These are phyloP conservation scores for Oscheius sp. DNA, from an alignment of 1,140 invertebrate species.

Conservation along the genomic window DNA sequence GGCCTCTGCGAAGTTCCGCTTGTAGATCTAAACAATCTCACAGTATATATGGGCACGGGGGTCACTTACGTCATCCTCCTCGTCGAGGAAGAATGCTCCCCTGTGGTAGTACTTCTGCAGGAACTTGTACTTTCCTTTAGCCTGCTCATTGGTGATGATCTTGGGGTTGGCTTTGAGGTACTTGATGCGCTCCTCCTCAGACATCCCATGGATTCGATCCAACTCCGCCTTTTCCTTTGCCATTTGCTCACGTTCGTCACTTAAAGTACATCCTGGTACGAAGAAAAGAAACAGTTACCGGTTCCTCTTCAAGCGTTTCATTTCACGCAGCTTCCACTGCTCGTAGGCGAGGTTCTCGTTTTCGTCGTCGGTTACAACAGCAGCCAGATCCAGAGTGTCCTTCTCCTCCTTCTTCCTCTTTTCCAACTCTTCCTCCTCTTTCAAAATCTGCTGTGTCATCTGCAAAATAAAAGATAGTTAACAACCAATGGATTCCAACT, in stretches of 20 bases:
- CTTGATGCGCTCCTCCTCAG: constrained; percentile 87
- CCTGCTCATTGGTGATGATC: constrained; percentile 77
- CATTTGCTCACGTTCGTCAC: constrained; percentile 56
- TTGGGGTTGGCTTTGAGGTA: constrained; percentile 90
- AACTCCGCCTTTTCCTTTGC: constrained; percentile 81
- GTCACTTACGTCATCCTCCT: constrained; percentile 75
- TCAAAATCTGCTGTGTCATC: not conserved
- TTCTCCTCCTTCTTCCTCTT: constrained; percentile 75
- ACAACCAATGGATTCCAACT: not conserved
- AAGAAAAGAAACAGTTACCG: constrained; percentile 68
- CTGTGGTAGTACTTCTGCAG: constrained; percentile 99
- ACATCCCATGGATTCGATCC: constrained; percentile 86
- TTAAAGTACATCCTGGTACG: constrained; percentile 19
- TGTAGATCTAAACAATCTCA: constrained; percentile 69
- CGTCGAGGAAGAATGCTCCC: constrained; percentile 94
- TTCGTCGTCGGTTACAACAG: constrained; percentile 93
- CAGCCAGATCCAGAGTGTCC: constrained; percentile 68
- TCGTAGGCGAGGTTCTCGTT: constrained; percentile 92
- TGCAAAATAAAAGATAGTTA: not conserved
- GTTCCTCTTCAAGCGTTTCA: constrained; percentile 91
- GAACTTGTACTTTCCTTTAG: constrained; percentile 98
- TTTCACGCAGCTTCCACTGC: constrained; percentile 91
- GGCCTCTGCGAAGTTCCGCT: constrained; percentile 90
- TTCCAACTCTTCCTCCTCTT: constrained; percentile 29
- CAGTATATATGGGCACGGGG: not conserved